phyloP scores from a whole-genome alignment of 2,113 vertebrate species.

The Limnothrissa miodon region DNA sequence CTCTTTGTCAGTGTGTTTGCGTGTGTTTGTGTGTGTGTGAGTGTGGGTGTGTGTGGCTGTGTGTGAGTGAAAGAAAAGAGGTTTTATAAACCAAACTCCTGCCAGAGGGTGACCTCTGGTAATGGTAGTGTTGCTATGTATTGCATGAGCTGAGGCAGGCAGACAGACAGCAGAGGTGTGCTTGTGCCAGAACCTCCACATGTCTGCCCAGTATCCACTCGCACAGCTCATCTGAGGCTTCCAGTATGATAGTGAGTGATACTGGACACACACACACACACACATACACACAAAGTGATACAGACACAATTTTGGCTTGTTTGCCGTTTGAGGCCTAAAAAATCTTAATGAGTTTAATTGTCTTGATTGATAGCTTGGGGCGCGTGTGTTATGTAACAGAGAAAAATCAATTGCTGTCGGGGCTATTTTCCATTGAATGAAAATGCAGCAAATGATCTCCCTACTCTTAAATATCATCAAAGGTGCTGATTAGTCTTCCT shows the following conservation, averaged over 20 bases:
- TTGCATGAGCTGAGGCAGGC: neutral
- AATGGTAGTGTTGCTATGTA: slow-evolving; percentile 14
- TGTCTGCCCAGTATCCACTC: neutral
- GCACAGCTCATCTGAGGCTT: neutral
- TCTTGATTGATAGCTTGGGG: neutral
- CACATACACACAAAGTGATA: neutral
- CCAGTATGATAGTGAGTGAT: neutral
- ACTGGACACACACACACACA: too few relatives aligned
- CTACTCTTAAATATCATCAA: neutral
- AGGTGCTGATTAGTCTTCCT: neutral
- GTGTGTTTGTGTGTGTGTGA: neutral
- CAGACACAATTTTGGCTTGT: neutral
- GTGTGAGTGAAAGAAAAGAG: neutral
- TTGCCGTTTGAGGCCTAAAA: neutral
- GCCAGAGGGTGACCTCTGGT: neutral
- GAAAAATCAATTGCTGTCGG: neutral
- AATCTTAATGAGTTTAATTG: neutral
- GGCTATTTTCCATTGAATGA: neutral
- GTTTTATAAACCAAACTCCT: neutral
- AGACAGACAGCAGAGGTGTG: neutral
- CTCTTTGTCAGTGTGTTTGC: neutral
- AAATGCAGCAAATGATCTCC: neutral
- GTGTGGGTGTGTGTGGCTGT: neutral
- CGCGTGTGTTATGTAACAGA: neutral
- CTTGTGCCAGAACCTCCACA: neutral